phyloP scores from a whole-genome alignment of 2,888 invertebrate genomes.

The Tiliacea aurago region DNA sequence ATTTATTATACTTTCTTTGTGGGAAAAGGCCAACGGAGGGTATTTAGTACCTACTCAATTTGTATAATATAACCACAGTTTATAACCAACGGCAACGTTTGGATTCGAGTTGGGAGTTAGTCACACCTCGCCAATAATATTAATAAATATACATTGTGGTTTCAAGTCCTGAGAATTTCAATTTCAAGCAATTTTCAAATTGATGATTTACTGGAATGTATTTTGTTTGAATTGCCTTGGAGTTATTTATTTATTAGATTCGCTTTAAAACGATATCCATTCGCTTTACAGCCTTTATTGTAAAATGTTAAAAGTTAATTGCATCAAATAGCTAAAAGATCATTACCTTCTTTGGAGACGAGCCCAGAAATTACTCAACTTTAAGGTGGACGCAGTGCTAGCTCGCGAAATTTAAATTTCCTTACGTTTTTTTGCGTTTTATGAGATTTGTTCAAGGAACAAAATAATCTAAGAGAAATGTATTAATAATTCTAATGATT shows the following conservation, averaged over 20 bases:
- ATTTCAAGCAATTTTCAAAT: neutral
- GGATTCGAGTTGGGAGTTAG: neutral
- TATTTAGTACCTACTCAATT: neutral
- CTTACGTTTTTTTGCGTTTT: no score
- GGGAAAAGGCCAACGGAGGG: neutral
- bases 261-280: neutral
- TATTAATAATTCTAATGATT: no score
- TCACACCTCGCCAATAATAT: neutral
- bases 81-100: neutral
- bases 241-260: neutral
- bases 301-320: conserved; percentile 4
- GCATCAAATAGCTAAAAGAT: neutral
- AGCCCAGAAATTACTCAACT: conserved; percentile 18
- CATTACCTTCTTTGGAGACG: conserved; percentile 23
- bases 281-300: neutral
- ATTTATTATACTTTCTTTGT: neutral
- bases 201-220: neutral
- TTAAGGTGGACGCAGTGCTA: no score
- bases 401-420: no score
- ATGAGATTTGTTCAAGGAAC: no score
- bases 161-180: neutral
- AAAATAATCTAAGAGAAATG: no score
- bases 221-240: neutral
- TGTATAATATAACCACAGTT: neutral
- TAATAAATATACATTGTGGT: neutral